A percentile compares a stretch with the other conserved stretches of the same genome.
phyloP scores from a whole-genome alignment of 1,140 invertebrate species.

The Cotesia typhae region DNA sequence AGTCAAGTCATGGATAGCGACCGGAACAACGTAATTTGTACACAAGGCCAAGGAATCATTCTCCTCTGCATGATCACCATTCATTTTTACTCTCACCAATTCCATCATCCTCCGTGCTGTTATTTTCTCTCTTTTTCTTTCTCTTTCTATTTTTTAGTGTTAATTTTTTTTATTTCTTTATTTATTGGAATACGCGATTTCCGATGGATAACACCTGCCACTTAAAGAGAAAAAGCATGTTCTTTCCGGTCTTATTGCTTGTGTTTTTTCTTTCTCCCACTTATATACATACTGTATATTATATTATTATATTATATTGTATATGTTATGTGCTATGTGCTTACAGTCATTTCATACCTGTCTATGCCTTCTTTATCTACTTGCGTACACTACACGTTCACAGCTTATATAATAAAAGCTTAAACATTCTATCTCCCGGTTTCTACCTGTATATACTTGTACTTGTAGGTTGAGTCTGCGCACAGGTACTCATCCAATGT shows the following conservation, averaged over 20 bases:
- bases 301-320: neutral
- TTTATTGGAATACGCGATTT: constrained; percentile 29
- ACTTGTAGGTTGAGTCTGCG: constrained; percentile 39
- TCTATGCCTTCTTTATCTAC: constrained; percentile 25
- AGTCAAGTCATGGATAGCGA: constrained; percentile 14
- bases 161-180: constrained; percentile 13
- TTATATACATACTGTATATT: constrained; percentile 13
- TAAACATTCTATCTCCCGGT: neutral
- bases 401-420: constrained; percentile 34
- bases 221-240: constrained; percentile 19
- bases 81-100: neutral
- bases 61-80: neutral
- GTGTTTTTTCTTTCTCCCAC: neutral
- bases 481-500: constrained; percentile 31
- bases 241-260: constrained; percentile 22
- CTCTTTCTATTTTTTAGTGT: constrained; percentile 6
- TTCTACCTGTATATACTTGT: constrained; percentile 13
- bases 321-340: no score
- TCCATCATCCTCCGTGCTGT: neutral
- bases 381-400: constrained; percentile 29
- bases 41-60: constrained; percentile 16
- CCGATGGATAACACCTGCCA: constrained; percentile 38
- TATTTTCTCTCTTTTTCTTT: constrained; percentile 7
- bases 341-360: neutral
- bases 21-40: constrained; percentile 32